Evolutionary conservation across 2,113 vertebrate species (phyloP).

Genomic region (Phyllostomus discolor): DNA sequence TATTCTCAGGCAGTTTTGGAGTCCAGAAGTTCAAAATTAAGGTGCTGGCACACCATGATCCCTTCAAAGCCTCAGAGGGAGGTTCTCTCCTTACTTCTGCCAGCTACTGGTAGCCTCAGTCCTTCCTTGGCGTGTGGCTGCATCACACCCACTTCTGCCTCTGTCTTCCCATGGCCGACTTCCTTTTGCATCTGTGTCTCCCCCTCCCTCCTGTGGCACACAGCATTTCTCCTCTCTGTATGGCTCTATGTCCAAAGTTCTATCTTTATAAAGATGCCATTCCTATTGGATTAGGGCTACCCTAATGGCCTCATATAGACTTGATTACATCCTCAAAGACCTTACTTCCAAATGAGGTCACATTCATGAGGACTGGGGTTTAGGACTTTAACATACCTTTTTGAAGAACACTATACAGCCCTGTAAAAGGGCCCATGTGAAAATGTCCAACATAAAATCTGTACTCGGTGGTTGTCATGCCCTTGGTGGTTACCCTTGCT

Average conservation of each 20-base stretch:
- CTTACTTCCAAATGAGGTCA: not conserved
- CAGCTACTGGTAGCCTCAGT: not conserved
- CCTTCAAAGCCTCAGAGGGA: not conserved
- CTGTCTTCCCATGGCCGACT: not conserved
- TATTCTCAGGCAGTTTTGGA: not conserved
- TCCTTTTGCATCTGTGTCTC: not conserved
- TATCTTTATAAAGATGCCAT: not conserved
- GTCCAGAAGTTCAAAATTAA: not conserved
- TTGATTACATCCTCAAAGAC: not conserved
- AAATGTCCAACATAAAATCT: no score
- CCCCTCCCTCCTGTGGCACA: rapidly evolving
- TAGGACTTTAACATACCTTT: no score
- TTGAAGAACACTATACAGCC: no score
- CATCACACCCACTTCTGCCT: not conserved
- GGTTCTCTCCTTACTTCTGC: not conserved
- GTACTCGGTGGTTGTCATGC: no score
- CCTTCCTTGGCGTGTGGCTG: not conserved
- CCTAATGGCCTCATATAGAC: not conserved
- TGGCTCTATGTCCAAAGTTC: not conserved
- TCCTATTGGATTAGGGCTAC: not conserved
- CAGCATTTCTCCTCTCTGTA: not conserved
- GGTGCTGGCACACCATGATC: not conserved
- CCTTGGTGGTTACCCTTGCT: no score
- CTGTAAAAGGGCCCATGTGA: no score
- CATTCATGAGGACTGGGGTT: no score